Conservation (phyloP, 2,888 invertebrate genomes). For the Dasypogon diadema region DNA sequence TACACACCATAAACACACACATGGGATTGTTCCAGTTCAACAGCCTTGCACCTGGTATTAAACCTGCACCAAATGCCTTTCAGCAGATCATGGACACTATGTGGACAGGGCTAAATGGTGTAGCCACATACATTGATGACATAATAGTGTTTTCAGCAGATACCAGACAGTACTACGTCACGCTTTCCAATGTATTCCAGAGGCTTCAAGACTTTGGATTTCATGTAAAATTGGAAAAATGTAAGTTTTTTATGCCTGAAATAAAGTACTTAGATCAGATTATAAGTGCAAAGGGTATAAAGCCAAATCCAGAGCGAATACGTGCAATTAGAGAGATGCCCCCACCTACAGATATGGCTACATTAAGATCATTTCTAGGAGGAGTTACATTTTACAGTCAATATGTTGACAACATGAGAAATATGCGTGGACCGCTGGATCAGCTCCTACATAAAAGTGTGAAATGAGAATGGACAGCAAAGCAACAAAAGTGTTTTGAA, state of each 20-base stretch:
- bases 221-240: conserved; percentile 55
- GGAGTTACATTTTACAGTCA: conserved; percentile 56
- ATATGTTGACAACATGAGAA: conserved; percentile 53
- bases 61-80: conserved; percentile 55
- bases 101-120: no score
- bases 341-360: conserved; percentile 53
- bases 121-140: conserved; percentile 50
- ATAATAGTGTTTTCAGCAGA: conserved; percentile 32
- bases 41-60: conserved; percentile 54
- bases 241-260: conserved; percentile 53
- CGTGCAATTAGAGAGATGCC: conserved; percentile 40
- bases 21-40: conserved; percentile 52
- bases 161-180: conserved; percentile 43
- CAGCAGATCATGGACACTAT: conserved; percentile 57
- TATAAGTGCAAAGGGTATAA: conserved; percentile 53
- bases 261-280: conserved; percentile 54
- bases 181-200: conserved; percentile 35
- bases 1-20: conserved; percentile 56
- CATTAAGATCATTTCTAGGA: conserved; percentile 57
- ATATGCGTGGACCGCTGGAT: conserved; percentile 23
- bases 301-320: conserved; percentile 54
- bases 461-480: no score
- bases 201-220: conserved; percentile 54
- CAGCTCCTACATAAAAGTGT: background rate
- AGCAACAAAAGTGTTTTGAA: no score